Percentiles rank a stretch among this genome's conserved stretches.
These are phyloP conservation scores for Pipra filicauda DNA, from an alignment of 2,113 vertebrate species.

Conservation along the genomic window DNA sequence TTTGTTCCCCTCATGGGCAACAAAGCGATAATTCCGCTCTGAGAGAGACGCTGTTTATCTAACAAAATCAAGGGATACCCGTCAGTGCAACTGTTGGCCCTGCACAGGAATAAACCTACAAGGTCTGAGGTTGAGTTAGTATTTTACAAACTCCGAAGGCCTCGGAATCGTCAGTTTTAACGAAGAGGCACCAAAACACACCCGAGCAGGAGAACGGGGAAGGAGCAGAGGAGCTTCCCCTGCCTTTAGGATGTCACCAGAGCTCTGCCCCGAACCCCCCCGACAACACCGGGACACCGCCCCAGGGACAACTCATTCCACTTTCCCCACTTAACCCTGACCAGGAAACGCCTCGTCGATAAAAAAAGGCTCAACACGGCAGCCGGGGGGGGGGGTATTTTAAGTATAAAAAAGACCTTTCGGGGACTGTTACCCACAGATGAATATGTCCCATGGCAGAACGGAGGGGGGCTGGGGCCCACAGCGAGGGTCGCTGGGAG, in stretches of 20 bases:
- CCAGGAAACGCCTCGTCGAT: neutral
- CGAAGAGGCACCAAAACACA: neutral
- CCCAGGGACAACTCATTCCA: neutral
- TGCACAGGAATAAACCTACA: too few species aligned
- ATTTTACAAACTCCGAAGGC: fast-evolving
- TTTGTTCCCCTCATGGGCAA: too few species aligned
- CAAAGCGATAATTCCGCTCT: too few species aligned
- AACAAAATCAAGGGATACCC: too few species aligned
- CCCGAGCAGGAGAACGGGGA: fast-evolving
- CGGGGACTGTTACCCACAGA: fast-evolving
- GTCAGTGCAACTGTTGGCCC: too few species aligned
- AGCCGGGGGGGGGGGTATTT: neutral
- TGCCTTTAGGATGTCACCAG: fast-evolving
- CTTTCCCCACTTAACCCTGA: too few species aligned
- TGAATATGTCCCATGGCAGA: fast-evolving
- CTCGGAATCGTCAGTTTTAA: neutral
- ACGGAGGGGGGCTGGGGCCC: neutral
- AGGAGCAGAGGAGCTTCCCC: neutral
- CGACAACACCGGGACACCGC: too few species aligned
- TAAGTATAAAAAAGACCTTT: neutral
- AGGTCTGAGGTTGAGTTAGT: too few species aligned
- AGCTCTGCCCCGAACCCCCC: neutral
- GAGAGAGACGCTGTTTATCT: too few species aligned
- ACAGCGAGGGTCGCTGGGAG: neutral
- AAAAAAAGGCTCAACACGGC: neutral